Evolutionary conservation across 1,140 invertebrate genomes (phyloP).

Genomic region (Cydia splendana): DNA sequence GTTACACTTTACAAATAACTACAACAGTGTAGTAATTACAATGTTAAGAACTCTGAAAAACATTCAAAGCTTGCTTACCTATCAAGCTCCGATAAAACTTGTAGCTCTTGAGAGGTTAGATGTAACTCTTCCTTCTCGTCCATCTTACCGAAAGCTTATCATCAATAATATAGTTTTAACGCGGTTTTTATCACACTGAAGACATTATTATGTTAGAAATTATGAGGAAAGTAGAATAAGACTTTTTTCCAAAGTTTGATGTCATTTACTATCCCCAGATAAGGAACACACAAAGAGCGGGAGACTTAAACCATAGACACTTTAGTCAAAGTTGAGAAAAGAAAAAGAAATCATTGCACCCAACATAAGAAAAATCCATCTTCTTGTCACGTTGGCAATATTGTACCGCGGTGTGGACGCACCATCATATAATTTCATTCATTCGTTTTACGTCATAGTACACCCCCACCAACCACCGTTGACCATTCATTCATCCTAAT

Average conservation of each 20-base stretch:
- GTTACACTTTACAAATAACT: not conserved
- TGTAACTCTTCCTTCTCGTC: slow-evolving; percentile 78
- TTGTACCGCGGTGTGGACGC: not conserved
- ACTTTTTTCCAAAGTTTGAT: slow-evolving; percentile 26
- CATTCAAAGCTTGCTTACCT: slow-evolving; percentile 80
- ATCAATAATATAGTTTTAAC: not conserved
- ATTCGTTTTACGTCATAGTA: slow-evolving; percentile 21
- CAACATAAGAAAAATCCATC: not conserved
- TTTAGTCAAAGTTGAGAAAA: not conserved
- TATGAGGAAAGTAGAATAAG: slow-evolving; percentile 14
- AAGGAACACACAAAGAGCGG: not conserved
- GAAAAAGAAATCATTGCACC: not conserved
- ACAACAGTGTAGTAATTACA: not conserved
- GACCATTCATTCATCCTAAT: not conserved
- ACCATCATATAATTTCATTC: not conserved
- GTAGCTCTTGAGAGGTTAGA: slow-evolving; percentile 86
- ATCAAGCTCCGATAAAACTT: slow-evolving; percentile 91
- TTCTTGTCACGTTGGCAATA: not conserved
- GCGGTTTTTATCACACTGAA: not conserved
- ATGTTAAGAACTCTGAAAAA: not conserved
- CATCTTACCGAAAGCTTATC: slow-evolving; percentile 41
- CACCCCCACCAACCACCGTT: not conserved
- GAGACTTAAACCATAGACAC: not conserved
- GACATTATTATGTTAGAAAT: slow-evolving; percentile 18
- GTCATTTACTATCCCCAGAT: slow-evolving; percentile 22